A percentile compares a stretch with the other conserved stretches of the same genome.
Evolutionary conservation across 2,113 vertebrate genomes (phyloP).

Genomic region (Gallinago undulata): DNA sequence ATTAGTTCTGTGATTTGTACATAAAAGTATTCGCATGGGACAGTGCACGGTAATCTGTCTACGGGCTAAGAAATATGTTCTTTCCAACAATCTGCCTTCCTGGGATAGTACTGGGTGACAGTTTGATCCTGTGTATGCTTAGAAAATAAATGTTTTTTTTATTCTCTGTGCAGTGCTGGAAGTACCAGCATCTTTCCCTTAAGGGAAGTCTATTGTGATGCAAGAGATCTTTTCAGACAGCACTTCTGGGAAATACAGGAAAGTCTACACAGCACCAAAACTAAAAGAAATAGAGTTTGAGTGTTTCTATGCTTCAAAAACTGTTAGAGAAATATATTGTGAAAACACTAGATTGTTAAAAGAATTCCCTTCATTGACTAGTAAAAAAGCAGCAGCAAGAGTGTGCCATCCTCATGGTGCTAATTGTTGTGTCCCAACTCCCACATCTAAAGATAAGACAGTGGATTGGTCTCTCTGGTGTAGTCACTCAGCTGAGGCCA

Average conservation of each 20-base stretch:
- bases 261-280: neutral
- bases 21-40: neutral
- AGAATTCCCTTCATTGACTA: neutral
- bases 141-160: neutral
- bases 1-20: neutral
- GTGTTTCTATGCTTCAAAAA: neutral
- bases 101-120: neutral
- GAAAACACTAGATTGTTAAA: neutral
- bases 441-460: neutral
- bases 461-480: neutral
- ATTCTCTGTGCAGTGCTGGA: neutral
- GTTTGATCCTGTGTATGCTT: neutral
- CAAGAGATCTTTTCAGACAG: neutral
- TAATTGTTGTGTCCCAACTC: neutral
- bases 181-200: neutral
- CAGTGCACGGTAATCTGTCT: neutral
- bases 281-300: neutral
- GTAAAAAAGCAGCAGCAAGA: neutral
- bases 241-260: constrained; percentile 16
- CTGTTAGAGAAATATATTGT: neutral
- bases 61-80: neutral
- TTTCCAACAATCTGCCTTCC: neutral
- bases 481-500: neutral
- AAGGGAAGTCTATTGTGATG: neutral
- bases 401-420: neutral